Percentiles rank a stretch among this genome's conserved stretches.
phyloP scores from a whole-genome alignment of 2,888 invertebrate genomes.

The Halocaridina rubra region DNA sequence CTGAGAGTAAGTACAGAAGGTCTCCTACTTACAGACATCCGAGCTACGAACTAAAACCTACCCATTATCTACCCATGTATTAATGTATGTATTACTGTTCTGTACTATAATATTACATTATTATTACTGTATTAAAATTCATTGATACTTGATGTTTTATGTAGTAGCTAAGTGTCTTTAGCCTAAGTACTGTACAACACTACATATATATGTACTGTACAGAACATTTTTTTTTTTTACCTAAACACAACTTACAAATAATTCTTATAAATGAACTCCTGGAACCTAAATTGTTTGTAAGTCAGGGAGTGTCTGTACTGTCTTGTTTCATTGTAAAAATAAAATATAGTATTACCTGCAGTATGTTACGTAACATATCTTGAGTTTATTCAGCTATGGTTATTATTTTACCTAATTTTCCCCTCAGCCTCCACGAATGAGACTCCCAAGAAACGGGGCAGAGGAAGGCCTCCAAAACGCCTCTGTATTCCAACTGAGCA shows the following conservation, averaged over 20 bases:
- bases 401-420: not conserved
- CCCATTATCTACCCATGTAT: no score
- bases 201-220: no score
- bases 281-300: not conserved
- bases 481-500: slow-evolving; percentile 34
- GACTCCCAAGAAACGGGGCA: slow-evolving; percentile 49
- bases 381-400: not conserved
- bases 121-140: no score
- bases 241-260: no score
- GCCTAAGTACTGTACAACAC: no score
- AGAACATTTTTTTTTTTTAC: not conserved
- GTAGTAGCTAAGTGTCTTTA: no score
- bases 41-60: no score
- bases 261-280: not conserved
- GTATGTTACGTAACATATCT: not conserved
- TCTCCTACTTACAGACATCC: no score
- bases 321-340: not conserved
- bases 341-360: not conserved
- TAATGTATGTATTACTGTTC: no score
- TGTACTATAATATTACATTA: not conserved
- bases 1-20: no score
- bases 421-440: slow-evolving; percentile 29
- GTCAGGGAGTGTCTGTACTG: not conserved
- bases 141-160: no score
- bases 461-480: slow-evolving; percentile 37